A percentile compares a stretch with the other conserved stretches of the same genome.
Conservation (phyloP, 1,140 invertebrate species). For the Spodoptera frugiperda region DNA sequence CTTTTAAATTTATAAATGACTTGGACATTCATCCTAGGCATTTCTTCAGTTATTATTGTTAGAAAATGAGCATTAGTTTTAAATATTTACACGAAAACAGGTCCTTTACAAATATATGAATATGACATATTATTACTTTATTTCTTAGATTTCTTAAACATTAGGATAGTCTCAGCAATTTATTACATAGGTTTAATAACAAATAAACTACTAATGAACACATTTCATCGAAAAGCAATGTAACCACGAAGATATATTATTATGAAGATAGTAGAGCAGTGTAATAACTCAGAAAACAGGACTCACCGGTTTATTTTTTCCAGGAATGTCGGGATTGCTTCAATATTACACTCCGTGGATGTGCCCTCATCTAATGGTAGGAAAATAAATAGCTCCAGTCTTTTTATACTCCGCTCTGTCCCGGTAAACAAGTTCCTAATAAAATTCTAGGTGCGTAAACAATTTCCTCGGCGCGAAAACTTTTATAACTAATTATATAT, state of each 20-base stretch:
- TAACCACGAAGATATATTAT: background rate
- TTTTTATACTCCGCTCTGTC: constrained; percentile 40
- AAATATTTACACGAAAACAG: too few species aligned
- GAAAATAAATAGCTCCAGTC: constrained; percentile 43
- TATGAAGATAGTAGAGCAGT: background rate
- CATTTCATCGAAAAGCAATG: background rate
- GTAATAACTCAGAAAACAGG: background rate
- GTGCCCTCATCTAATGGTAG: constrained; percentile 39
- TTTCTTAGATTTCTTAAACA: too few species aligned
- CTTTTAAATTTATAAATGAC: too few species aligned
- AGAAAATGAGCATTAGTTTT: too few species aligned
- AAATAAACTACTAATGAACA: background rate
- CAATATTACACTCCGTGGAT: constrained; percentile 14
- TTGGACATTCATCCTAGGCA: too few species aligned
- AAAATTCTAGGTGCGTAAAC: constrained; percentile 44
- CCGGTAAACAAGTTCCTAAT: constrained; percentile 41
- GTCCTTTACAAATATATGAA: too few species aligned
- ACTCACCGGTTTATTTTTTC: constrained; percentile 22
- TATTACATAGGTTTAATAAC: too few species aligned
- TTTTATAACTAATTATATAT: constrained; percentile 29
- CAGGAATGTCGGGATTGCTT: background rate
- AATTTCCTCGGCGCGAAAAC: constrained; percentile 39
- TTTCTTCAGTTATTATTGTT: too few species aligned
- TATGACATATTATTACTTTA: too few species aligned
- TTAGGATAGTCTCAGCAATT: too few species aligned